Base-by-base conservation (phyloP, 2,113 vertebrate species). In the Oryzias curvinotus region DNA sequence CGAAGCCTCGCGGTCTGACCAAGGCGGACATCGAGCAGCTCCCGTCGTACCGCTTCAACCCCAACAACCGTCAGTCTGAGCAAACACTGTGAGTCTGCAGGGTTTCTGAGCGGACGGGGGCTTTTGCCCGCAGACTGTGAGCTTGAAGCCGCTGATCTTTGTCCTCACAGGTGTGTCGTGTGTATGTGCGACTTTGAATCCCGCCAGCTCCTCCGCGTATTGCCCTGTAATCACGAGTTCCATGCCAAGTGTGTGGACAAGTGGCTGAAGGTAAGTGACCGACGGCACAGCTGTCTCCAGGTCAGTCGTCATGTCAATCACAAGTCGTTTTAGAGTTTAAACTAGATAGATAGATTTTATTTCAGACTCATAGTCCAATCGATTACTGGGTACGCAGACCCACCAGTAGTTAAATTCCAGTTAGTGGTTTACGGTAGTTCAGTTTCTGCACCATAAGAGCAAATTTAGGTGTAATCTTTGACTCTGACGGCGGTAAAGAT, bases 171-270 rank as follows among this genome's bases (percentile, higher is more conserved):
- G 85, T 99, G 97, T 85, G 97, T 99, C 77, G 97, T 99, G 19
- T 99, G 97, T 83, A 99, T 99, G 97, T 98, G 96, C 85, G 97
- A 99, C 92, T 99, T 99, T 71, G 96, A 98, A 88, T 94, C 95
- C 73, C 96, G 97, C 85, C 97, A 99, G 91, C 95, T 99, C 79
- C 94, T 99, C 48, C 92, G 97, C 90, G 96, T 99, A 73, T 89
- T 99, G 85, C 97, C 97, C 53, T 99, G 97, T 90, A 98, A 95
- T 91, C 97, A 99, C 1, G 97, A 98, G 89, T 99, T 99, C 87
- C 97, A 99, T 76, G 93, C 96, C 87, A 99, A 98, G 89, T 99
- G 97, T 93, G 97, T 99, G 1, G 97, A 99, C 90, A 99, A 98
- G 87, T 99, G 97, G 97, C 95, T 99, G 16, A 99, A 98, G 95